Base-by-base conservation (phyloP, 2,888 invertebrate genomes). In the Ennomos fuscantarius region DNA sequence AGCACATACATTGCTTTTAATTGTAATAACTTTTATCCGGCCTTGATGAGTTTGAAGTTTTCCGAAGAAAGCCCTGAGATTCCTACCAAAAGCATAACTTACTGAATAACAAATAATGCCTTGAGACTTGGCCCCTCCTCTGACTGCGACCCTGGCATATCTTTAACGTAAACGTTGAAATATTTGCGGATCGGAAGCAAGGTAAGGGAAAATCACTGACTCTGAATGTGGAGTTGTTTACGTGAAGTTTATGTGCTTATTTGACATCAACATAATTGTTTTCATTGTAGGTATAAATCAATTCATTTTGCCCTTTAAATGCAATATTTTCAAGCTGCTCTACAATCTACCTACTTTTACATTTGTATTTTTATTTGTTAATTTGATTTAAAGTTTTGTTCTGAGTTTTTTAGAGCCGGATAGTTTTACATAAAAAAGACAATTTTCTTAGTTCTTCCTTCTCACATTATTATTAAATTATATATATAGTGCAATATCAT, bases 151-250 rank as follows among this genome's bases (percentile, higher is more conserved):
- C 46, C 42, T 56, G 61, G 63, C 62, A 51, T 59, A 37, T n/a
- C n/a, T 41, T 46, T 37, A 46, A 56, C 42, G 46, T 51, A 40
- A 55, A 62, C 53, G 47, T 53, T 62, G 61, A 60, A 60, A 53
- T 63, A 63, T 62, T 63, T 46, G 15, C 58, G 47, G 47, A 53
- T 37, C 54, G 12, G 46, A 42, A 45, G 51, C 61, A 47, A 63
- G 62, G 67, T 58, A 47, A 55, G 57, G 65, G 65, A 63, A 65
- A 73, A 73, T 68, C 56, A 73, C 74, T 46, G 55, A 47, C 24
- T 50, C 39, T 51, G 47, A 52, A 52, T 57, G 48, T 40, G 44
- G 24, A 40, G 31, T 50, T 56, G 47, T 47, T 56, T 50, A 47
- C 50, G n/a, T 12, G 32, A 42, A 40, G 37, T 56, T 24, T 42